Conservation (phyloP, 2,888 invertebrate species). For the Eugnorisma glareosa region DNA sequence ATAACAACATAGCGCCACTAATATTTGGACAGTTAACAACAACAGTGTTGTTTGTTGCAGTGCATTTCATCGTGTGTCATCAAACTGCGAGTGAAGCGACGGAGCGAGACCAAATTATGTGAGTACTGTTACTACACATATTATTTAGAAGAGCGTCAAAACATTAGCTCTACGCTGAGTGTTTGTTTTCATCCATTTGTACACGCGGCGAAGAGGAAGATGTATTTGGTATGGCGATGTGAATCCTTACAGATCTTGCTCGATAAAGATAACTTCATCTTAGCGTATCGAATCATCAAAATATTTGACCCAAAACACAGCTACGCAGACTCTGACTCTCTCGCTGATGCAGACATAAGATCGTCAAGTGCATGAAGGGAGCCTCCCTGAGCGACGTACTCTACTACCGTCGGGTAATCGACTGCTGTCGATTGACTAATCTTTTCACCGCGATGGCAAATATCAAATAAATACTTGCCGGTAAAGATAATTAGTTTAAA, state of each 20-base stretch:
- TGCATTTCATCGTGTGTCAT: conserved; percentile 98
- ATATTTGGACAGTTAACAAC: conserved; percentile 33
- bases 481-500: not conserved
- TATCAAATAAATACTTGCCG: not conserved
- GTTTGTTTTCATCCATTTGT: not conserved
- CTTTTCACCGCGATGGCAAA: too few species aligned
- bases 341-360: too few species aligned
- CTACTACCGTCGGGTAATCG: too few species aligned
- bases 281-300: too few species aligned
- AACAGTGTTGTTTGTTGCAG: conserved; percentile 91
- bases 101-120: conserved; percentile 96
- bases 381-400: too few species aligned
- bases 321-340: too few species aligned
- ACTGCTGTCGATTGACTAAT: too few species aligned
- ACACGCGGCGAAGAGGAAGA: not conserved
- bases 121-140: conserved; percentile 83
- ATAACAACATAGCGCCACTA: not conserved
- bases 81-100: conserved; percentile 97
- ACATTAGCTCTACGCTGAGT: not conserved
- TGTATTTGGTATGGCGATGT: not conserved
- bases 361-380: too few species aligned
- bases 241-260: not conserved
- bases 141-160: not conserved
- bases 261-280: too few species aligned
- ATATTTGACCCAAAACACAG: too few species aligned